Evolutionary conservation across 2,888 invertebrate species (phyloP), one percentile per base, ranked within the genome.

Genomic region (Lypha dubia): DNA sequence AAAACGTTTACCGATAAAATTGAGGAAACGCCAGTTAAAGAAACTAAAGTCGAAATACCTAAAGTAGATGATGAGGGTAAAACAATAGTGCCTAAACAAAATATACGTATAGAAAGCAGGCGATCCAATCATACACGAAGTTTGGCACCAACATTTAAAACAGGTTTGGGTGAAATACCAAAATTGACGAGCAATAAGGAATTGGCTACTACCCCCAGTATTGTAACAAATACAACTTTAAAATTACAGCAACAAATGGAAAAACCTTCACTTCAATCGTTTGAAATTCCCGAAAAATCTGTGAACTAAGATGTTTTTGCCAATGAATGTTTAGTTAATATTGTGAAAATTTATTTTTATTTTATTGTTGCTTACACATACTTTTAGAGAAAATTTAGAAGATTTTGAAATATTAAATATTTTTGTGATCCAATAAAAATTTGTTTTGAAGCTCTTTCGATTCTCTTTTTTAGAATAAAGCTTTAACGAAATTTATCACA

Each of bases 81-180:
- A 13, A 84, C 84, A 1, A 28, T 88, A 9, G 90, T 90, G 5
- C 90, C 90, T 0, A 75, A 85, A 11, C 90, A 90, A 62, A 41
- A 73, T 7, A 22, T 90, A 80, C 89, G 90, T 0, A 84, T 90
- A 22, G 91, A 90, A 67, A 90, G 89, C 68, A 82, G 85, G 38
- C 74, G 82, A 7, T 13, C 56, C 0, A n/a, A 56, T 3, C 70
- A 86, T 0, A 51, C 86, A 0, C 85, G 85, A 0, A 65, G 22
- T 13, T 35, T 68, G 35, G 75, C 75, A 32, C 75, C 82, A 11
- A 13, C 49, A 46, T 70, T 85, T 68, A 38, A 86, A 87, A 67
- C 35, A 84, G 79, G 87, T 88, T 53, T 68, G 41, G 38, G 28
- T 56, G 41, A 75, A 41, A 8, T 76, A 17, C 11, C 67, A 51